Evolutionary conservation across 2,797 vertebrate genomes (phyloP), one percentile per base, ranked within the genome.

Genomic region (Antrozous pallidus): DNA sequence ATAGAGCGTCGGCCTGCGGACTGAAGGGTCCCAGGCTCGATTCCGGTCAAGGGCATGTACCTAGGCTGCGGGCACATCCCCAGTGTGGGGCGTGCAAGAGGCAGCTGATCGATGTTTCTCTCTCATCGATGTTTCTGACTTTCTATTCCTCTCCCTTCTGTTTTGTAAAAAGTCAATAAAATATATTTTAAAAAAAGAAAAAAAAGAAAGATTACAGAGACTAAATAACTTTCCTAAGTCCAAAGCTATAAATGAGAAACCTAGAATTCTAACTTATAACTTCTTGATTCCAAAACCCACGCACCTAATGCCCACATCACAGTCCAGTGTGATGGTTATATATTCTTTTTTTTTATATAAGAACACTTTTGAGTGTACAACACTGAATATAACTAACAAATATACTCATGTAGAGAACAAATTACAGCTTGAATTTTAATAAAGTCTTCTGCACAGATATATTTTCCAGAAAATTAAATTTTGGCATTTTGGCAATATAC

Each of bases 391-490:
- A 92, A 90, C 24, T 86, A 71, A 90, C 61, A 90, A 89, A 78
- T 70, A 87, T 17, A 71, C 6, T 79, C 33, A 95, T 26, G 33
- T 28, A 73, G n/a, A 71, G 10, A 69, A 58, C 22, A 91, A 89
- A 88, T 63, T 47, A 85, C 0, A 71, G 16, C 18, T 14, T 49
- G 3, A 86, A 20, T 58, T 47, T 75, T 74, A 49, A 91, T 63
- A 67, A 70, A 83, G 33, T 77, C 74, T 83, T 67, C 22, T 47
- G 20, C 36, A 90, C 69, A 74, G 80, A 92, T 10, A 40, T 2
- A 42, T 45, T 91, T 94, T 47, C 31, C 36, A 96, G 40, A 93
- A 92, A 80, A 82, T 71, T 88, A 56, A 90, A 73, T 51, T 92
- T 86, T 92, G 61, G 28, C 31, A 65, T 65, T 65, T 33, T 67